Evolutionary conservation across 1,140 invertebrate genomes (phyloP).

Genomic region (Orchesella cincta): DNA sequence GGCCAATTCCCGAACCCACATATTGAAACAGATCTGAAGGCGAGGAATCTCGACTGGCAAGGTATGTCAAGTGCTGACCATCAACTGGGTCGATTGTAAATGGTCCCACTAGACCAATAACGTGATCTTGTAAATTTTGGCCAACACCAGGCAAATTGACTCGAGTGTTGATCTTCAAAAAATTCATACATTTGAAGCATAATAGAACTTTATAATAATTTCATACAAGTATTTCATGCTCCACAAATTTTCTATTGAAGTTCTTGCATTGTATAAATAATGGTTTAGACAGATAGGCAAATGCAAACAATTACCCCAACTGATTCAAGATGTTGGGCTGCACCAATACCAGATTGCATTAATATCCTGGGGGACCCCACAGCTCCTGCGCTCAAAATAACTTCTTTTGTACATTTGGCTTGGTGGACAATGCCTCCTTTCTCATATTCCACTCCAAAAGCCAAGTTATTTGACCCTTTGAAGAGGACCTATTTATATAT

Average conservation of each 20-base stretch:
- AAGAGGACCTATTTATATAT: conserved; percentile 41
- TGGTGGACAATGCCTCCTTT: conserved; percentile 28
- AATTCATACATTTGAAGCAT: no score
- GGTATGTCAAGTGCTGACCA: conserved; percentile 36
- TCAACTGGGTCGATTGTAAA: background rate
- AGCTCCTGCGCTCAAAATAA: conserved; percentile 47
- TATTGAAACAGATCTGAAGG: conserved; percentile 39
- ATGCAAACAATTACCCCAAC: conserved; percentile 49
- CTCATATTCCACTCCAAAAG: conserved; percentile 48
- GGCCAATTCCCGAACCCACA: conserved; percentile 38
- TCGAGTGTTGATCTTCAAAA: conserved; percentile 33
- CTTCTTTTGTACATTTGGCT: conserved; percentile 45
- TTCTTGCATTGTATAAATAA: no score
- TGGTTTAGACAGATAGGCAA: background rate
- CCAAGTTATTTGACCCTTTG: conserved; percentile 42
- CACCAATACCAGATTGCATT: conserved; percentile 64
- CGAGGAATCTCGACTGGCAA: conserved; percentile 38
- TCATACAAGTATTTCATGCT: no score
- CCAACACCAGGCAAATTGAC: conserved; percentile 73
- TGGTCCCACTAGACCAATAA: conserved; percentile 35
- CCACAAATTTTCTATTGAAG: no score
- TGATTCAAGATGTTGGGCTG: conserved; percentile 58
- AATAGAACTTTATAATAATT: background rate
- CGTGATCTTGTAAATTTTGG: conserved; percentile 68
- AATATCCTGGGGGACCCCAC: conserved; percentile 61